Evolutionary conservation across 2,113 vertebrate species (phyloP), one percentile per base, ranked within the genome.

Genomic region (Edolisoma coerulescens): DNA sequence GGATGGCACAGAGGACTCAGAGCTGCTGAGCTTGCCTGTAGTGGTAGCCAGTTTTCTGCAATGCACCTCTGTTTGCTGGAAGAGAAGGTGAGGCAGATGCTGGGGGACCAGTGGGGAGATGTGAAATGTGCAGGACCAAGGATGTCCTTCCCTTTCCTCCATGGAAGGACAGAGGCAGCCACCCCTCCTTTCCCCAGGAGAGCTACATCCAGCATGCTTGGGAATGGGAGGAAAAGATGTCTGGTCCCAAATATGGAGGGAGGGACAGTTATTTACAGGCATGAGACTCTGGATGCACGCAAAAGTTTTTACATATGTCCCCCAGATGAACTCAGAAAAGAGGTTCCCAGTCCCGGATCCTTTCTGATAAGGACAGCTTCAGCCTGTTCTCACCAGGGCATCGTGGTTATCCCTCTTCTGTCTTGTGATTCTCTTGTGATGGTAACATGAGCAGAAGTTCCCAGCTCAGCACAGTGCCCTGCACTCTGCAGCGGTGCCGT

Each of bases 361-460:
- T 75, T 92, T 86, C 80, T 56, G 86, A 83, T 94, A 92, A 87
- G 68, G 64, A 70, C 27, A 54, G 56, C 47, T 92, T 87, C 2
- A 9, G 65, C 52, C 61, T 2, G 1, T 65, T 92, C 32, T 70
- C 3, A 2, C 35, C 69, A 70, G 45, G 27, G 52, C 28, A 70
- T 85, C 0, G 0, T 2, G 15, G 73, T 63, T 75, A 68, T 78
- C 73, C 73, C 21, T 74, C 32, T 74, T 70, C 73, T 64, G 52
- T 84, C 93, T 95, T 81, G 83, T 89, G 91, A 95, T 87, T 84
- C 6, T 9, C 86, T 78, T 92, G 73, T 87, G 94, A 84, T 78
- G 53, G 89, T 80, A 81, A 89, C 59, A 19, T 37, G 89, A 96
- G 77, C 69, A 54, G 64, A 84, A 75, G 86, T 89, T 93, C 69